A percentile compares a stretch with the other conserved stretches of the same genome.
Evolutionary conservation across 2,888 invertebrate genomes (phyloP).

Genomic region (Andrena minutula): DNA sequence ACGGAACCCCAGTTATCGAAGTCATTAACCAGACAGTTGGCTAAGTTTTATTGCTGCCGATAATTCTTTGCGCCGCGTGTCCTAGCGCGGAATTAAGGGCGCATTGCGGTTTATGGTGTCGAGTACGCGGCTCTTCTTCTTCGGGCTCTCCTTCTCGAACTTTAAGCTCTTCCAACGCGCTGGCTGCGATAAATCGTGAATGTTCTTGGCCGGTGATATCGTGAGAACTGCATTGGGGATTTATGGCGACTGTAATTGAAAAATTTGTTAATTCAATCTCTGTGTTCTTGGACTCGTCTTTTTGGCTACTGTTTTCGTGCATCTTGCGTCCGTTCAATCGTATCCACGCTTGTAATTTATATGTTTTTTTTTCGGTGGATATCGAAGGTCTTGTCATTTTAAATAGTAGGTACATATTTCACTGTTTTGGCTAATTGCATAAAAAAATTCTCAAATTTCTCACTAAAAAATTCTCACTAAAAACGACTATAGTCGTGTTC

Average conservation of each 20-base stretch:
- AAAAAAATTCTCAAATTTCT: too few relatives aligned
- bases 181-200: conserved; percentile 31
- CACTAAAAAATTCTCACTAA: too few relatives aligned
- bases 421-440: too few relatives aligned
- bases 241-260: conserved; percentile 40
- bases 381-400: too few relatives aligned
- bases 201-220: conserved; percentile 32
- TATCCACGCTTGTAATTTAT: too few relatives aligned
- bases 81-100: conserved; percentile 52
- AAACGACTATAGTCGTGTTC: too few relatives aligned
- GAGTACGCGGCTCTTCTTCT: conserved; percentile 12
- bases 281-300: neutral
- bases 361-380: too few relatives aligned
- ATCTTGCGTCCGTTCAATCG: neutral
- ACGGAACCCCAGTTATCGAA: conserved; percentile 62
- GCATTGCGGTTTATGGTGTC: conserved; percentile 59
- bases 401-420: too few relatives aligned
- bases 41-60: conserved; percentile 64
- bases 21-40: conserved; percentile 60
- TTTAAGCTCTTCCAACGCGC: conserved; percentile 21
- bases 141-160: conserved; percentile 17
- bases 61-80: conserved; percentile 61
- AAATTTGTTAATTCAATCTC: conserved; percentile 46
- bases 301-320: neutral
- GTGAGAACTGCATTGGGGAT: conserved; percentile 13